These are phyloP conservation scores for Tridacna gigas DNA, from an alignment of 2,888 invertebrate species.

Conservation along the genomic window DNA sequence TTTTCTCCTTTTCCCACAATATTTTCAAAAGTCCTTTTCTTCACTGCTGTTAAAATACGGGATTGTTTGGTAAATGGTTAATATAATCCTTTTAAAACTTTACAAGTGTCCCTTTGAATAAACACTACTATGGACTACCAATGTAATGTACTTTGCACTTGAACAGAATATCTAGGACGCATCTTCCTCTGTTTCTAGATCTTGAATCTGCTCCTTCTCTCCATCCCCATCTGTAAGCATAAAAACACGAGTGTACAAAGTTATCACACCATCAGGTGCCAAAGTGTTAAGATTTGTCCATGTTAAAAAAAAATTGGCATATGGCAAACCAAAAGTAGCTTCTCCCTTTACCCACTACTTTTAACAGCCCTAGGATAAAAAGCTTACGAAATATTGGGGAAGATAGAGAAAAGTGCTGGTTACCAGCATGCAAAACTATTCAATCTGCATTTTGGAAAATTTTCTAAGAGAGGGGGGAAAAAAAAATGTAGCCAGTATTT, in stretches of 20 bases:
- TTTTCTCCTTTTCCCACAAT: too few relatives aligned
- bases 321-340: background rate
- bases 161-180: background rate
- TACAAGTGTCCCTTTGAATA: background rate
- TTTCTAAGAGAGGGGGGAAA: too few relatives aligned
- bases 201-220: background rate
- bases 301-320: background rate
- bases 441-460: too few relatives aligned
- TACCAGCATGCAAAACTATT: too few relatives aligned
- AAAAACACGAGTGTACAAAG: background rate
- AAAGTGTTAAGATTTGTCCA: background rate
- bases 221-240: background rate
- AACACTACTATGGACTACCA: background rate
- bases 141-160: background rate
- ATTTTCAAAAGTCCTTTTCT: background rate
- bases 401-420: too few relatives aligned
- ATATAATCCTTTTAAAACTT: background rate
- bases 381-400: too few relatives aligned
- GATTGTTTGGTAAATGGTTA: background rate
- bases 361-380: too few relatives aligned
- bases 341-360: background rate
- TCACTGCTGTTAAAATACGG: background rate
- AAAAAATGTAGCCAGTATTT: too few relatives aligned
- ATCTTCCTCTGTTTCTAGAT: background rate
- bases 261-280: background rate